Conservation (phyloP, 2,888 invertebrate species). For the Stomorhina lunata region DNA sequence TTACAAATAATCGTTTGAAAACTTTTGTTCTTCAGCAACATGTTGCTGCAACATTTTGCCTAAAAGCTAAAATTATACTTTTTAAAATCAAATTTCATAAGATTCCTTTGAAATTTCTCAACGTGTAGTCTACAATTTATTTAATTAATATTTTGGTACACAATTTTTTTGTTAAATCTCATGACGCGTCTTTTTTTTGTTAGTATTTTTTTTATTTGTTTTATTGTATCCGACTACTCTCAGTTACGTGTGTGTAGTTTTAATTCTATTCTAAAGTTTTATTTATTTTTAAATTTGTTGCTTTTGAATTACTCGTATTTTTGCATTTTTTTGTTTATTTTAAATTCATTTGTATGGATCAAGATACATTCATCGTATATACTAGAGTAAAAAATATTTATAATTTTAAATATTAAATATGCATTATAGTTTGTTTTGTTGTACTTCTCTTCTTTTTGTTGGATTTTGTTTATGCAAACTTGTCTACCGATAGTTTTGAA, state of each 20-base stretch:
- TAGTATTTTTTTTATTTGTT: neutral
- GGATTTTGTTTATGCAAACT: too few relatives aligned
- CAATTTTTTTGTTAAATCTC: neutral
- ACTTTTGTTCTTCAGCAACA: too few relatives aligned
- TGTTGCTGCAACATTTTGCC: too few relatives aligned
- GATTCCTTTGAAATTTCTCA: neutral
- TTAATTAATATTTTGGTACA: neutral
- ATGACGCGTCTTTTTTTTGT: conserved; percentile 32
- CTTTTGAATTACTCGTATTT: neutral
- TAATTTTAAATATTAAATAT: conserved; percentile 7
- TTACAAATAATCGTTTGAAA: too few relatives aligned
- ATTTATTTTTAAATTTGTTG: conserved; percentile 36
- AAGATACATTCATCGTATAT: too few relatives aligned
- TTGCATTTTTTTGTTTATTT: conserved; percentile 19
- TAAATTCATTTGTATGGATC: conserved; percentile 12
- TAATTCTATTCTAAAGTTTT: conserved; percentile 4
- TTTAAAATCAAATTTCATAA: neutral
- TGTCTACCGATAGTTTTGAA: too few relatives aligned
- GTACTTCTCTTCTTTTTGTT: too few relatives aligned
- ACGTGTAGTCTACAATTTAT: too few relatives aligned
- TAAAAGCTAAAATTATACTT: neutral
- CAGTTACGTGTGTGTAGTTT: neutral
- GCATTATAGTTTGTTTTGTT: conserved; percentile 13
- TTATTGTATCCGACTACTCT: neutral
- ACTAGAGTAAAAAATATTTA: neutral